Base-by-base conservation (phyloP, 2,888 invertebrate genomes). In the Apamea anceps region DNA sequence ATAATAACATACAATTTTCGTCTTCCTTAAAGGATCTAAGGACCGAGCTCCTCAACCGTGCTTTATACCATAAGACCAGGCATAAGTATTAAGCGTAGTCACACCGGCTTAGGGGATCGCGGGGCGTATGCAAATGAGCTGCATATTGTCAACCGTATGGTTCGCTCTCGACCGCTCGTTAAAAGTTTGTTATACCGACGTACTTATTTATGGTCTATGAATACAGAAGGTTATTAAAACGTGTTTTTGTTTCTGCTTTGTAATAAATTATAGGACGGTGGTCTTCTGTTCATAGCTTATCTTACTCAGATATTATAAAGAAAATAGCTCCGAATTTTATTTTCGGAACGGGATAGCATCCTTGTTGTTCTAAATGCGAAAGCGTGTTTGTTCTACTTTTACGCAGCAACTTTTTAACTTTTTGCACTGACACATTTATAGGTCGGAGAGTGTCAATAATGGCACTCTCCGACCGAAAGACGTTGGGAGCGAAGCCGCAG, bases 151-250 rank as follows among this genome's bases (percentile, higher is more conserved):
- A 63, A 72, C 78, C 51, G 75, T 76, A 74, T 72, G 85, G 86
- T 79, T 70, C 68, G 67, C 76, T 80, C 89, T 74, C 85, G 85
- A 82, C 81, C 87, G 87, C 88, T 88, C 85, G 88, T 89, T 88
- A 88, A 81, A 90, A 87, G 78, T 89, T 83, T 65, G 57, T 78
- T 73, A 57, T 51, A 57, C 63, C 62, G 21, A 45, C 45, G 70
- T 73, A 48, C 81, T 80, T 68, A 71, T 79, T 79, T 67, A 74
- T 71, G 70, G 66, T 75, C 37, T 54, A 65, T 73, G 68, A 78
- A 86, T 73, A 79, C 63, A 60, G 66, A 68, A n/a, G 66, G 68
- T 54, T 81, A 85, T 81, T 72, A 62, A 63, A 75, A 63, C 21
- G 48, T 51, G 48, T 57, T 51, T 65, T 75, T 67, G 80, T 80